Evolutionary conservation across 1,140 invertebrate species (phyloP).

Genomic region (Bilobella aurantiaca): DNA sequence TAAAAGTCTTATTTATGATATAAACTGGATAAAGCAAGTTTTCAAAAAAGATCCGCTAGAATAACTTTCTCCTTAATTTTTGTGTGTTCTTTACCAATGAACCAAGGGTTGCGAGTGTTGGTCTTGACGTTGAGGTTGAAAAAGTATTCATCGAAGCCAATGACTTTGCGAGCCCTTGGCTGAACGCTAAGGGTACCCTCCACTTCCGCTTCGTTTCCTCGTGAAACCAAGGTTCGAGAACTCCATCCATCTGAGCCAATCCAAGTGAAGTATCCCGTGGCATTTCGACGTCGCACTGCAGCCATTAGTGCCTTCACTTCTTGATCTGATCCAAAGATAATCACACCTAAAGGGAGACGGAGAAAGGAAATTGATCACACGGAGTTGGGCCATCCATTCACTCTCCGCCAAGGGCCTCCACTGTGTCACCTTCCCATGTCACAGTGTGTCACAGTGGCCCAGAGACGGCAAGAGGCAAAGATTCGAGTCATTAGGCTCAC

Average conservation of each 20-base stretch:
- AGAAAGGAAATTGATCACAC: neutral
- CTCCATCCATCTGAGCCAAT: slow-evolving; percentile 91
- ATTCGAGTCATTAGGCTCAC: too few relatives aligned
- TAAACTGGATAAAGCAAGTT: too few relatives aligned
- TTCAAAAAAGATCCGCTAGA: too few relatives aligned
- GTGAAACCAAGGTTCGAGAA: slow-evolving; percentile 70
- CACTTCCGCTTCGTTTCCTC: slow-evolving; percentile 71
- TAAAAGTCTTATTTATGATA: too few relatives aligned
- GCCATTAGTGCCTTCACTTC: slow-evolving; percentile 89
- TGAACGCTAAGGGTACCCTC: slow-evolving; percentile 72
- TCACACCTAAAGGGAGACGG: slow-evolving; percentile 58
- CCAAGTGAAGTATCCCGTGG: slow-evolving; percentile 85
- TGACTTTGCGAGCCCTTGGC: slow-evolving; percentile 74
- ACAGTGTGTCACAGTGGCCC: too few relatives aligned
- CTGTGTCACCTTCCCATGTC: slow-evolving; percentile 3
- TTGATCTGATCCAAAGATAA: slow-evolving; percentile 91
- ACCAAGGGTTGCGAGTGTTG: slow-evolving; percentile 84
- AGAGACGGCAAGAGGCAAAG: too few relatives aligned
- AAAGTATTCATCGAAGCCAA: slow-evolving; percentile 81
- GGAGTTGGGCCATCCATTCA: neutral
- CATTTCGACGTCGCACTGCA: slow-evolving; percentile 71
- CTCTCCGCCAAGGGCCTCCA: too few relatives aligned
- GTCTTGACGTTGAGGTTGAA: slow-evolving; percentile 70
- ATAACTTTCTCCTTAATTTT: too few relatives aligned
- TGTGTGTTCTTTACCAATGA: slow-evolving; percentile 74